Evolutionary conservation across 2,797 vertebrate genomes (phyloP).

Genomic region (Melanotaenia trifasciata): DNA sequence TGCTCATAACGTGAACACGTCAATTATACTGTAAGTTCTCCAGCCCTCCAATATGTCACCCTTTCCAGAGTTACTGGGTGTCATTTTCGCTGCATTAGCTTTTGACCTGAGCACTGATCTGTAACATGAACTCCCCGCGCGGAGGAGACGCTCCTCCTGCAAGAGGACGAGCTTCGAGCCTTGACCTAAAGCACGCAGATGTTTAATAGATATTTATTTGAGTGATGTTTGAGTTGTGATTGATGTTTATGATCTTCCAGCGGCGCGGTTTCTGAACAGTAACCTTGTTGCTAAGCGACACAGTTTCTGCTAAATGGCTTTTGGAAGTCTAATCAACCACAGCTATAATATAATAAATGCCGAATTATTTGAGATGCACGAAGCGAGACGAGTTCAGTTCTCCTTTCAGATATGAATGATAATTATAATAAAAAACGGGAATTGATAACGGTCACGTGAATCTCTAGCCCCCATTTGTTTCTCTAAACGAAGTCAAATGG

Average conservation of each 20-base stretch:
- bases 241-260: conserved; percentile 57
- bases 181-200: conserved; percentile 35
- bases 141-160: background rate
- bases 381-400: conserved; percentile 59
- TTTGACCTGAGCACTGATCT: conserved; percentile 42
- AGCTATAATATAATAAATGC: conserved; percentile 72
- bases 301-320: conserved; percentile 59
- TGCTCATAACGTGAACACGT: conserved; percentile 55
- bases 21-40: conserved; percentile 3
- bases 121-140: background rate
- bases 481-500: conserved; percentile 12
- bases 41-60: conserved; percentile 47
- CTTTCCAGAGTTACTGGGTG: conserved; percentile 42
- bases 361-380: conserved; percentile 62
- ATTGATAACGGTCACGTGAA: too few species aligned
- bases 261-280: conserved; percentile 44
- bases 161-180: background rate
- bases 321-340: conserved; percentile 66
- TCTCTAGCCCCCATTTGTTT: conserved; percentile 22
- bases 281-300: conserved; percentile 74
- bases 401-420: conserved; percentile 46
- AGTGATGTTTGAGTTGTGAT: conserved; percentile 69
- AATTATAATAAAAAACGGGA: background rate
- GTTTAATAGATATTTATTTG: conserved; percentile 53
- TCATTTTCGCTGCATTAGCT: conserved; percentile 30